These are phyloP conservation scores for Cerceris rybyensis DNA, from an alignment of 2,888 invertebrate species.

Conservation along the genomic window DNA sequence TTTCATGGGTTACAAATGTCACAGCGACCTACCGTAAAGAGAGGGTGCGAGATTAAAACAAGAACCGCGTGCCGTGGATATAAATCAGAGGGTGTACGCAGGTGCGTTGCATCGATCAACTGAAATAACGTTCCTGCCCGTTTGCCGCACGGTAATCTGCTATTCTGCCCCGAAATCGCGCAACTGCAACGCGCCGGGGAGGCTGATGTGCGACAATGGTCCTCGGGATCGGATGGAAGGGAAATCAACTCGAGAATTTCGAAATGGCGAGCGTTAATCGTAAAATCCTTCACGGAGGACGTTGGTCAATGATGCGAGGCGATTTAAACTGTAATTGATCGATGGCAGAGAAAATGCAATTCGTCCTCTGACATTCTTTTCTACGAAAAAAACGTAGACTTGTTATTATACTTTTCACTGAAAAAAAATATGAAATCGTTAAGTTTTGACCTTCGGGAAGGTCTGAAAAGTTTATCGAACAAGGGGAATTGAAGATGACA, in stretches of 20 bases:
- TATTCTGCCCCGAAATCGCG: slow-evolving; percentile 22
- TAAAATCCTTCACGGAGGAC: slow-evolving; percentile 31
- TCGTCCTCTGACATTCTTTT: too few species aligned
- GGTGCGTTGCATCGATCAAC: slow-evolving; percentile 67
- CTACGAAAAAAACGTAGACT: too few species aligned
- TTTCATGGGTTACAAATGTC: slow-evolving; percentile 54
- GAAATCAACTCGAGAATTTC: slow-evolving; percentile 28
- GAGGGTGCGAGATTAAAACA: slow-evolving; percentile 65
- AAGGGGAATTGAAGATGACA: too few species aligned
- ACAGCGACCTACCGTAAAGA: slow-evolving; percentile 34
- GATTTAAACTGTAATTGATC: slow-evolving; percentile 17
- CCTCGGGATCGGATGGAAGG: slow-evolving; percentile 6
- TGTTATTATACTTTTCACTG: too few species aligned
- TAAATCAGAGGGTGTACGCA: slow-evolving; percentile 64
- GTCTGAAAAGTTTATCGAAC: too few species aligned
- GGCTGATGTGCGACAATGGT: slow-evolving; percentile 8
- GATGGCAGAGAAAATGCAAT: background rate
- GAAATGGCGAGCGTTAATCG: slow-evolving; percentile 19
- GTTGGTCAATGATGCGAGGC: slow-evolving; percentile 49
- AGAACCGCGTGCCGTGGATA: slow-evolving; percentile 43
- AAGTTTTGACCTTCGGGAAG: too few species aligned
- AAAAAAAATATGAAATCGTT: too few species aligned
- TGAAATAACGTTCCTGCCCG: slow-evolving; percentile 55
- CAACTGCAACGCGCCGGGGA: slow-evolving; percentile 10
- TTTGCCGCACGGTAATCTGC: slow-evolving; percentile 34